These are phyloP conservation scores for Corythornis cristatus DNA, from an alignment of 2,113 vertebrate genomes.

Conservation along the genomic window DNA sequence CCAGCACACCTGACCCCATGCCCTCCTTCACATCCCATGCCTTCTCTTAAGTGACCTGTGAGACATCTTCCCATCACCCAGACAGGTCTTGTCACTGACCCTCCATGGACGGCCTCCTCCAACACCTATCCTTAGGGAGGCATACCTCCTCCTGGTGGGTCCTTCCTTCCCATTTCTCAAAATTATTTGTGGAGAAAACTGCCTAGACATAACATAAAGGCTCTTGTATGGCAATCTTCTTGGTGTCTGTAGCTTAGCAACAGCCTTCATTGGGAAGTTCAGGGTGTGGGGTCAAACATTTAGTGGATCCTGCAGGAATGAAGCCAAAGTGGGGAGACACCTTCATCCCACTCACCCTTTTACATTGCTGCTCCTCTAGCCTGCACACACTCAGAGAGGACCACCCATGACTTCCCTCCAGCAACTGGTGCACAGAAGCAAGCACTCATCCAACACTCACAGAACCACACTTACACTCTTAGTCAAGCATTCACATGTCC, in stretches of 20 bases:
- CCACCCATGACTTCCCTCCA: not conserved
- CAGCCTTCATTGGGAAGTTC: constrained; percentile 32
- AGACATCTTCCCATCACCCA: not conserved
- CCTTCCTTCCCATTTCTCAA: not conserved
- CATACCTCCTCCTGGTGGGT: not conserved
- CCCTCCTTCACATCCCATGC: not conserved
- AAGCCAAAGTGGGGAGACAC: not conserved
- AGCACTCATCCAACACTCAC: not conserved
- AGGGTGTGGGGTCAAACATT: constrained; percentile 10
- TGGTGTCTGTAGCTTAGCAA: constrained; percentile 55
- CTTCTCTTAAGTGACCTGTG: not conserved
- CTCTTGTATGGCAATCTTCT: not conserved
- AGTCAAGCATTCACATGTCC: not conserved
- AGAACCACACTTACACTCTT: not conserved
- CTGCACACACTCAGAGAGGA: not conserved
- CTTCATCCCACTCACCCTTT: not conserved
- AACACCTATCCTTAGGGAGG: not conserved
- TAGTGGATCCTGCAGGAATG: not conserved
- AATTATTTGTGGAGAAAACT: not conserved
- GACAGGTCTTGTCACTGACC: not conserved
- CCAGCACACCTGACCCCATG: not conserved
- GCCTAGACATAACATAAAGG: not conserved
- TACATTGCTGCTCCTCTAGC: not conserved
- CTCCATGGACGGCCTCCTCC: not conserved
- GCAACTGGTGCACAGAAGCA: not conserved